Conservation (phyloP, 1,140 invertebrate genomes). For the Eufriesea mexicana region DNA sequence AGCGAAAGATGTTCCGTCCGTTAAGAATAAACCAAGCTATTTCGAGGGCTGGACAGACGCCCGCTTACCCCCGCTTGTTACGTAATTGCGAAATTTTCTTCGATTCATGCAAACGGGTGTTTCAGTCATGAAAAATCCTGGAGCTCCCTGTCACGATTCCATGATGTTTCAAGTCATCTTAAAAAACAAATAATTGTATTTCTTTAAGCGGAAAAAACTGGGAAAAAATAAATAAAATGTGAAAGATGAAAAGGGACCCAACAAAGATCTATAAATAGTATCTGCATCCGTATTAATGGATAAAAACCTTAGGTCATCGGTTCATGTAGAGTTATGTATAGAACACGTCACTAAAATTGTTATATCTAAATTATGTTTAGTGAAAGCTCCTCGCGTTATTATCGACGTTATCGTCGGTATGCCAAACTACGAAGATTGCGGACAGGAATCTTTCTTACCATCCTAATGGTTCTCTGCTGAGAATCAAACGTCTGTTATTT, state of each 20-base stretch:
- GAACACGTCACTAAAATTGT: background rate
- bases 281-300: background rate
- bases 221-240: background rate
- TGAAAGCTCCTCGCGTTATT: background rate
- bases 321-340: background rate
- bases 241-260: background rate
- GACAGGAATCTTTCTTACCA: constrained; percentile 40
- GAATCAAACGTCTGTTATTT: background rate
- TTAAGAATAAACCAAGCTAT: constrained; percentile 81
- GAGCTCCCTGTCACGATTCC: background rate
- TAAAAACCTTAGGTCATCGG: background rate
- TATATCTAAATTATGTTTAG: background rate
- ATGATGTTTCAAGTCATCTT: background rate
- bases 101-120: constrained; percentile 59
- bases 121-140: constrained; percentile 18
- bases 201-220: background rate
- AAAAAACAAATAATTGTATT: background rate
- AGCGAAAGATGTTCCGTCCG: constrained; percentile 76
- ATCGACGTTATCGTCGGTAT: constrained; percentile 5
- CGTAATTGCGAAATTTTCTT: constrained; percentile 77
- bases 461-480: background rate
- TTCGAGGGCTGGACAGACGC: constrained; percentile 80
- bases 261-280: background rate
- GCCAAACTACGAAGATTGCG: background rate
- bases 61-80: constrained; percentile 76